Evolutionary conservation across 2,113 vertebrate species (phyloP).

Genomic region (Telmatochromis sp.): DNA sequence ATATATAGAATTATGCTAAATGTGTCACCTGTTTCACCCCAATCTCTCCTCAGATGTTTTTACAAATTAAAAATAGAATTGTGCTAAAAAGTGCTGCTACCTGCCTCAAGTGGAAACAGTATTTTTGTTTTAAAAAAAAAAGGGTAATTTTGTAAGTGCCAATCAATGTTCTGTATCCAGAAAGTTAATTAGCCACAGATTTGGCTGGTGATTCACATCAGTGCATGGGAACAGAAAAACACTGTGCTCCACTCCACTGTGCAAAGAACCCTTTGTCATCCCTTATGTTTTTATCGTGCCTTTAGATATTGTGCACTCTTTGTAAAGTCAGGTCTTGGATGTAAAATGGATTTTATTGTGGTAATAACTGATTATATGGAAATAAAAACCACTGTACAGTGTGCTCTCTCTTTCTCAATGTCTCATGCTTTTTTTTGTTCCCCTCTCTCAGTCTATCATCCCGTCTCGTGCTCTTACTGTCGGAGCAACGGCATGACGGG

Average conservation of each 20-base stretch:
- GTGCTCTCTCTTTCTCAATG: neutral
- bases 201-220: neutral
- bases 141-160: neutral
- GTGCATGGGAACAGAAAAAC: neutral
- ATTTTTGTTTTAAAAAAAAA: neutral
- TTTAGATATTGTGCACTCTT: neutral
- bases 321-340: neutral
- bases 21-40: neutral
- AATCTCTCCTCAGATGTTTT: neutral
- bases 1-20: neutral
- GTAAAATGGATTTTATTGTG: neutral
- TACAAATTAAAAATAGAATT: neutral
- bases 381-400: neutral
- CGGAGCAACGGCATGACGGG: slow-evolving; percentile 88
- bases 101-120: neutral
- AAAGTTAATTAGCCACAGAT: neutral
- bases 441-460: slow-evolving; percentile 80
- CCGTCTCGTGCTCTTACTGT: slow-evolving; percentile 89
- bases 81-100: neutral
- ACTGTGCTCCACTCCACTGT: neutral
- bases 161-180: neutral
- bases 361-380: neutral
- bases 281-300: neutral
- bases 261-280: neutral
- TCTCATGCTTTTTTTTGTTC: neutral